phyloP scores from a whole-genome alignment of 2,888 invertebrate genomes.

The Sminthurinus aureus region DNA sequence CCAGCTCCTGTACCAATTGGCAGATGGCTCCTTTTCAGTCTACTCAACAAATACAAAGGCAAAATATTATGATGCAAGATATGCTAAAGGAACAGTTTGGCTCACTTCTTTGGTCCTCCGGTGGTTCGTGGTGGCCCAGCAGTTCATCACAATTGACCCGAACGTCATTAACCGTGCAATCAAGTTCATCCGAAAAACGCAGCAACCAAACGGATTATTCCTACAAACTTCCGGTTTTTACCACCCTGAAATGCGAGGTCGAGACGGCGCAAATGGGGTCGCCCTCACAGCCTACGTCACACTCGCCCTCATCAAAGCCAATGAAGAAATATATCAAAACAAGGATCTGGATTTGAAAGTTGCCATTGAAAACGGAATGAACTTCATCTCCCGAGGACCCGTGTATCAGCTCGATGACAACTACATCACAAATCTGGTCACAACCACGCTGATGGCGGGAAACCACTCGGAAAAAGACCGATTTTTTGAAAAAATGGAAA shows the following conservation, averaged over 20 bases:
- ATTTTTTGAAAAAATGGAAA: slow-evolving; percentile 60
- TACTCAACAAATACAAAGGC: too few relatives aligned
- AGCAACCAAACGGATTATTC: slow-evolving; percentile 66
- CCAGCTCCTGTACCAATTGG: too few relatives aligned
- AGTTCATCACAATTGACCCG: slow-evolving; percentile 65
- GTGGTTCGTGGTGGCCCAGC: slow-evolving; percentile 65
- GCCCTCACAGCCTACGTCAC: slow-evolving; percentile 67
- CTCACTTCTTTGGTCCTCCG: slow-evolving; percentile 68
- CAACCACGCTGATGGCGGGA: slow-evolving; percentile 63
- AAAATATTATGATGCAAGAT: too few relatives aligned
- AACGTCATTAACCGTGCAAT: slow-evolving; percentile 63
- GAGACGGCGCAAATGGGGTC: slow-evolving; percentile 62
- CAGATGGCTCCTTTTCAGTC: too few relatives aligned
- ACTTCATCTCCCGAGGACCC: slow-evolving; percentile 55
- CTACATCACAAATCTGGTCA: too few relatives aligned
- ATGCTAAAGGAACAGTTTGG: slow-evolving; percentile 61
- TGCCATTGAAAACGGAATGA: too few relatives aligned
- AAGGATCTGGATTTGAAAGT: too few relatives aligned
- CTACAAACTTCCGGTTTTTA: slow-evolving; percentile 63
- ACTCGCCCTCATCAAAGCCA: too few relatives aligned
- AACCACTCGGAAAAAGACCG: slow-evolving; percentile 60
- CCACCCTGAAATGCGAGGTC: slow-evolving; percentile 62
- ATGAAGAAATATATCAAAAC: background rate
- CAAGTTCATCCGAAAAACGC: slow-evolving; percentile 65
- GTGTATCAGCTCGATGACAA: slow-evolving; percentile 47